phyloP scores from a whole-genome alignment of 1,140 invertebrate species.

The Sycophila sp. region DNA sequence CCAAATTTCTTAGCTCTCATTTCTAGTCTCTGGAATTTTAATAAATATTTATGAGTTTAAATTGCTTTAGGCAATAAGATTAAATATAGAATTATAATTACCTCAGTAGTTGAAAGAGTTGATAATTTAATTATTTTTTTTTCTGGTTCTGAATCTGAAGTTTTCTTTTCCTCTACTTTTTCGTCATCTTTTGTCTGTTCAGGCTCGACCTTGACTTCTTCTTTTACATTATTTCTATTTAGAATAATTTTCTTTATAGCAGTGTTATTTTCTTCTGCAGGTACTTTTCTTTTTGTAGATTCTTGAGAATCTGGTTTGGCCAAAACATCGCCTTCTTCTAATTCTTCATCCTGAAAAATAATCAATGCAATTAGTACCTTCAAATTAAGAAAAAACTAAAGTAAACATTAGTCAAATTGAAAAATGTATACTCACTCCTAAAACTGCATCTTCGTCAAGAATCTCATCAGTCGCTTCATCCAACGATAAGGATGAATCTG shows the following conservation, averaged over 20 bases:
- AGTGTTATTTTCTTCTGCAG: conserved; percentile 52
- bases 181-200: conserved; percentile 46
- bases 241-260: conserved; percentile 72
- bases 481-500: conserved; percentile 60
- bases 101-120: conserved; percentile 74
- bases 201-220: conserved; percentile 56
- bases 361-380: background rate
- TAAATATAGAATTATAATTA: conserved; percentile 45
- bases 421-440: conserved; percentile 56
- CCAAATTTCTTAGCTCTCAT: conserved; percentile 85
- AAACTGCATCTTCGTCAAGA: conserved; percentile 66
- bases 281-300: conserved; percentile 55
- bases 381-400: background rate
- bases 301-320: conserved; percentile 58
- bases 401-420: conserved; percentile 2
- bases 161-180: conserved; percentile 45
- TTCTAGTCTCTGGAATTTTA: conserved; percentile 70
- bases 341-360: conserved; percentile 59
- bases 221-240: conserved; percentile 72
- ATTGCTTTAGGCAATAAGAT: too few relatives aligned
- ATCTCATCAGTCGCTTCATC: conserved; percentile 65
- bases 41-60: background rate
- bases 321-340: conserved; percentile 62
- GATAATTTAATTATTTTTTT: conserved; percentile 72
- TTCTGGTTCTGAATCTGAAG: conserved; percentile 47